Evolutionary conservation across 2,797 vertebrate species (phyloP), one percentile per base, ranked within the genome.

Genomic region (Gorsachius magnificus): DNA sequence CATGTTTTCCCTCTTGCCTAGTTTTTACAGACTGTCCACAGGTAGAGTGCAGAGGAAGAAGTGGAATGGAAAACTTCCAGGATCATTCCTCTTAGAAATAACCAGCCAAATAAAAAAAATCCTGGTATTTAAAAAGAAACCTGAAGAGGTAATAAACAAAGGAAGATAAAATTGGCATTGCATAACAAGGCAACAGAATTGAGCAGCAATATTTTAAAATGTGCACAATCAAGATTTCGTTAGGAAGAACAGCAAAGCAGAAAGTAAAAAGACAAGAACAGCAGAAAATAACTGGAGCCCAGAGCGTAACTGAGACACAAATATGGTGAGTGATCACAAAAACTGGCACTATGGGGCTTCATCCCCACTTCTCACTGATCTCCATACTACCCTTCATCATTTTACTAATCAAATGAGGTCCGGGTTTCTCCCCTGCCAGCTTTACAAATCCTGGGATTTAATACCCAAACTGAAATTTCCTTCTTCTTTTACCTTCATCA

Each of bases 381-480:
- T 48, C 68, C 60, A 54, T 2, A 58, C 4, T 20, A 25, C 6
- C 4, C 19, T 33, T 28, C 51, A 38, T 9, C 0, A 0, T 43
- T 88, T 41, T 51, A 25, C 17, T 50, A 16, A 74, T 36, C 41
- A 66, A 75, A 70, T 16, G 26, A 77, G 7, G 17, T 9, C 41
- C 57, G 8, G 43, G 24, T 6, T 82, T 26, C 33, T 65, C 22
- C 18, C 25, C 29, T 36, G 13, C 3, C 46, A 38, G 26, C 26
- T 87, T 63, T 57, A 46, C n/a, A 78, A 54, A 89, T 17, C 26
- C 20, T 61, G 35, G 21, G 17, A 54, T 81, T 88, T 68, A 75
- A 81, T 11, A 70, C 20, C 45, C 28, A 35, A 31, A 35, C 14
- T 84, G 45, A 79, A 79, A 54, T n/a, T 46, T 60, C 33, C 28